Evolutionary conservation across 2,113 vertebrate genomes (phyloP).

Genomic region (Euleptes europaea): DNA sequence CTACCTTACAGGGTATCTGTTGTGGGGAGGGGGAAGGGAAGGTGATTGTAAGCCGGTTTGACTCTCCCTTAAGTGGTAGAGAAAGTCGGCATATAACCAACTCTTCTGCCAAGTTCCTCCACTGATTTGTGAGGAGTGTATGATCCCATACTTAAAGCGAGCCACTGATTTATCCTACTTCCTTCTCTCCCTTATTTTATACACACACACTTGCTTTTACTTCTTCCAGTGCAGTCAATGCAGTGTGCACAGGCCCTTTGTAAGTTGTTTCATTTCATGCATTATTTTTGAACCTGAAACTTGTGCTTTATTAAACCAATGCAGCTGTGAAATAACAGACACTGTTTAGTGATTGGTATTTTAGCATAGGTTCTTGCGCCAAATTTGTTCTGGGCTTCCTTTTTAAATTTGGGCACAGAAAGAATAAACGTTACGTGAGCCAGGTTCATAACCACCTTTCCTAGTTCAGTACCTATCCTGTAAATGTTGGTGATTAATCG

Average conservation of each 20-base stretch:
- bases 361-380: background rate
- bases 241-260: background rate
- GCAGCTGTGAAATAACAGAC: slow-evolving; percentile 8
- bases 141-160: background rate
- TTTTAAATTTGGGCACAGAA: background rate
- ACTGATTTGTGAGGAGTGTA: background rate
- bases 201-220: too few species aligned
- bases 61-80: too few species aligned
- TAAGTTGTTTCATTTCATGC: background rate
- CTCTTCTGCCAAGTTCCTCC: slow-evolving; percentile 11
- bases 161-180: slow-evolving; percentile 10
- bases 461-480: background rate
- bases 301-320: slow-evolving; percentile 5
- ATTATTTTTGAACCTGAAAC: slow-evolving; percentile 4
- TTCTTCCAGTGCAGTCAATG: background rate
- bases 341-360: background rate
- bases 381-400: slow-evolving; percentile 3
- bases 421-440: background rate
- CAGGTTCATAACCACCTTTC: background rate
- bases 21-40: too few species aligned
- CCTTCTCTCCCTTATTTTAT: background rate
- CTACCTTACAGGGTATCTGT: too few species aligned
- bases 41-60: too few species aligned
- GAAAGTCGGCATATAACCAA: too few species aligned
- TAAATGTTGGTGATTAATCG: background rate